Conservation (phyloP, 1,140 invertebrate species). For the Ylistrum balloti region DNA sequence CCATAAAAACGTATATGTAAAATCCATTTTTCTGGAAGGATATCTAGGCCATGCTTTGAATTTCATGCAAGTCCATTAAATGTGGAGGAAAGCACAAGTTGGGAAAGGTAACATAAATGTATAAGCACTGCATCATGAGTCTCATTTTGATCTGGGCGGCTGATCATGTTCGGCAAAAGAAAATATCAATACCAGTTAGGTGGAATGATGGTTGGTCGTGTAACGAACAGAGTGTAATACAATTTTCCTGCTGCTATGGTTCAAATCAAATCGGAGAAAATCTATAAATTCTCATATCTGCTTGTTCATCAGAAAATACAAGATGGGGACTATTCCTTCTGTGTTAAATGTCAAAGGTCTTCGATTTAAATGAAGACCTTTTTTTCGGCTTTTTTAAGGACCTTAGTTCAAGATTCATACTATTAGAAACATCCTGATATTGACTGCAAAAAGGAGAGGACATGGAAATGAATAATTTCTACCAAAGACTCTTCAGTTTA, state of each 20-base stretch:
- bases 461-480: neutral
- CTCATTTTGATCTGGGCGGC: neutral
- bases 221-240: constrained; percentile 32
- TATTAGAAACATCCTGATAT: neutral
- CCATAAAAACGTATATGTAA: neutral
- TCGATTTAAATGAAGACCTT: neutral
- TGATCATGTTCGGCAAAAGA: constrained; percentile 27
- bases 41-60: neutral
- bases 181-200: constrained; percentile 34
- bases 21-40: neutral
- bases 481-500: neutral
- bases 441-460: neutral
- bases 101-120: constrained; percentile 17
- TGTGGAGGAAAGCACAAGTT: neutral
- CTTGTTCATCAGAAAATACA: constrained; percentile 35
- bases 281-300: constrained; percentile 40
- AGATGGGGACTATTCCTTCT: neutral
- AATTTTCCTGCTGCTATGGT: constrained; percentile 30
- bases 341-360: constrained; percentile 27
- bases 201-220: neutral
- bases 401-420: neutral
- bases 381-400: neutral
- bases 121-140: constrained; percentile 10
- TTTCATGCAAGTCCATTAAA: neutral
- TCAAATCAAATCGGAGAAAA: constrained; percentile 35